Base-by-base conservation (phyloP, 2,113 vertebrate species). In the Pampusana beccarii region DNA sequence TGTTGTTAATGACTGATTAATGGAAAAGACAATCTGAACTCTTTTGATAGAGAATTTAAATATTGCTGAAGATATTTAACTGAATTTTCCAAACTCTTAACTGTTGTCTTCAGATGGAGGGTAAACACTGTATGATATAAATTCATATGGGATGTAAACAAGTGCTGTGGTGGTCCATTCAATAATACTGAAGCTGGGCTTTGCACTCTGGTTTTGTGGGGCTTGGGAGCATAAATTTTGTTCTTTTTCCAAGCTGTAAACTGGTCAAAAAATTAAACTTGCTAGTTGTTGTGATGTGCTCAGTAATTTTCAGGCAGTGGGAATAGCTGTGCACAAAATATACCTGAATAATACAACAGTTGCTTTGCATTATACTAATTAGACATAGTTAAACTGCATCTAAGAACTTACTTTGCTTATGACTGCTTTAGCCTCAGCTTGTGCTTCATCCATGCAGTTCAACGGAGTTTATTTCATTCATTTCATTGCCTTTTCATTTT, bases 281-380 rank as follows among this genome's bases (percentile, higher is more conserved):
- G 7, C 6, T 48, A 73, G 6, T 2, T 11, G 11, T 53, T 1
- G 0, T 50, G 19, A 58, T 54, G 34, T 46, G 10, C 16, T 56
- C 24, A 14, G 42, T 54, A 58, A 60, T 73, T 74, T 61, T 93
- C 31, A 58, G 28, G 15, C 26, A 42, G 17, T 33, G 71, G 25
- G 16, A 77, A 46, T 31, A 11, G 15, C 38, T 70, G 11, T 69
- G 40, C 16, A 44, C 18, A 73, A 78, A 91, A 80, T 54, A 36
- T 8, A 61, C 23, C 15, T 57, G 25, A 74, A 53, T 38, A 75
- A 75, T 61, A 12, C 12, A 53, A 54, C 11, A 48, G 21, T 36
- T 51, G 4, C 28, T 92, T 80, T 66, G 25, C 16, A 19, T 69
- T 67, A 29, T 20, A 25, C 13, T 75, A 70, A 14, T 80, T 70